Conservation (phyloP, 2,888 invertebrate species). For the Ceramica pisi region DNA sequence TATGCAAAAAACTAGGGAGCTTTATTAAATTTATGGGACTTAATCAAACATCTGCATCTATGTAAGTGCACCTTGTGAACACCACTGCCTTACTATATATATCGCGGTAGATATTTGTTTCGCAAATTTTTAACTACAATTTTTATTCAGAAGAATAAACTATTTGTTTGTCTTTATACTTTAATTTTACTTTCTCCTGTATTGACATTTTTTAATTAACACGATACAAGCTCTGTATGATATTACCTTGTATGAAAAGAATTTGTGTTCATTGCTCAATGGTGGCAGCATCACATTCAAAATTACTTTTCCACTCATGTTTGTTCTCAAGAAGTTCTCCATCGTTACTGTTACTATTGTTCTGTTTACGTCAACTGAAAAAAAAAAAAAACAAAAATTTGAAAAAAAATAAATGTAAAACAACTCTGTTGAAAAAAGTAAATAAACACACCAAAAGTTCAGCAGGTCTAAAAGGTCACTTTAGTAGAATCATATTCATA, state of each 20-base stretch:
- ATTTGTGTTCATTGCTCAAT: slow-evolving; percentile 83
- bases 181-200: not conserved
- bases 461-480: too few species aligned
- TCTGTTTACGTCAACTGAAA: slow-evolving; percentile 44
- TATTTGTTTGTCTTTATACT: not conserved
- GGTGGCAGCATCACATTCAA: slow-evolving; percentile 89
- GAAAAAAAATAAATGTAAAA: not conserved
- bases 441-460: too few species aligned
- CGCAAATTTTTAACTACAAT: not conserved
- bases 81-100: too few species aligned
- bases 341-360: slow-evolving; percentile 73
- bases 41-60: too few species aligned
- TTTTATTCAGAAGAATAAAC: not conserved
- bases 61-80: too few species aligned
- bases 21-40: too few species aligned
- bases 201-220: not conserved
- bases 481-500: too few species aligned
- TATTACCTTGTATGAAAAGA: slow-evolving; percentile 92
- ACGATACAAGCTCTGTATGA: not conserved
- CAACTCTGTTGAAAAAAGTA: too few species aligned
- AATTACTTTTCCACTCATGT: slow-evolving; percentile 88
- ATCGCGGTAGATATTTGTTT: not conserved
- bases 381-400: not conserved
- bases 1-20: too few species aligned
- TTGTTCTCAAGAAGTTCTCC: slow-evolving; percentile 78